phyloP scores from a whole-genome alignment of 2,113 vertebrate species.

The Sturnus vulgaris region DNA sequence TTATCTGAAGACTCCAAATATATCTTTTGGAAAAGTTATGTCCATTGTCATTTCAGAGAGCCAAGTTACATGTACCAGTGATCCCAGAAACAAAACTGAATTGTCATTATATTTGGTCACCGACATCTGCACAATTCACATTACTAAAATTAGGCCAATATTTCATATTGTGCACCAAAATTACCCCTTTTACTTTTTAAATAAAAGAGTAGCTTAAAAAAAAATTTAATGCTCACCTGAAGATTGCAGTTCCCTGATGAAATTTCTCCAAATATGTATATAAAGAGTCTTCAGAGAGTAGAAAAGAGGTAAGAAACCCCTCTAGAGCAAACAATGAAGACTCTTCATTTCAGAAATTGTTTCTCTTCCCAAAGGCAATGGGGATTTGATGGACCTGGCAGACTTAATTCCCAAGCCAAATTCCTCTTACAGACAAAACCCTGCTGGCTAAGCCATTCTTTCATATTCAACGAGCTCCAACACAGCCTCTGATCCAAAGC shows the following conservation, averaged over 20 bases:
- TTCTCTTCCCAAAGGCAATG: slow-evolving; percentile 1
- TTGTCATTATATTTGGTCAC: neutral
- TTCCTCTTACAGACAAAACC: slow-evolving; percentile 31
- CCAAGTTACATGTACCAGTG: neutral
- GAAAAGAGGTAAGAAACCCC: neutral
- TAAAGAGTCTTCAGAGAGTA: neutral
- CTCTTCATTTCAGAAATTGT: slow-evolving; percentile 8
- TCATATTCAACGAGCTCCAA: neutral
- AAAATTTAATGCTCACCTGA: neutral
- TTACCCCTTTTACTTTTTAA: neutral
- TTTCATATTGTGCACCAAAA: neutral
- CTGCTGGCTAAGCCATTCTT: slow-evolving; percentile 35
- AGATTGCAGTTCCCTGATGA: neutral
- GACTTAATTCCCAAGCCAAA: slow-evolving; percentile 46
- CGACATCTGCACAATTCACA: neutral
- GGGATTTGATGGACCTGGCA: slow-evolving; percentile 34
- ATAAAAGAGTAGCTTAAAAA: neutral
- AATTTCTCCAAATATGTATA: neutral
- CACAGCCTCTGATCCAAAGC: slow-evolving; percentile 27
- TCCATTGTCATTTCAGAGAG: neutral
- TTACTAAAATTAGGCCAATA: neutral
- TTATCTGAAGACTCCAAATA: neutral
- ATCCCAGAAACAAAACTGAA: slow-evolving; percentile 24
- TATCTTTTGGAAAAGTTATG: neutral
- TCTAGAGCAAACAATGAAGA: slow-evolving; percentile 14